Base-by-base conservation (phyloP, 2,888 invertebrate species). In the Ganaspis brasiliensis region DNA sequence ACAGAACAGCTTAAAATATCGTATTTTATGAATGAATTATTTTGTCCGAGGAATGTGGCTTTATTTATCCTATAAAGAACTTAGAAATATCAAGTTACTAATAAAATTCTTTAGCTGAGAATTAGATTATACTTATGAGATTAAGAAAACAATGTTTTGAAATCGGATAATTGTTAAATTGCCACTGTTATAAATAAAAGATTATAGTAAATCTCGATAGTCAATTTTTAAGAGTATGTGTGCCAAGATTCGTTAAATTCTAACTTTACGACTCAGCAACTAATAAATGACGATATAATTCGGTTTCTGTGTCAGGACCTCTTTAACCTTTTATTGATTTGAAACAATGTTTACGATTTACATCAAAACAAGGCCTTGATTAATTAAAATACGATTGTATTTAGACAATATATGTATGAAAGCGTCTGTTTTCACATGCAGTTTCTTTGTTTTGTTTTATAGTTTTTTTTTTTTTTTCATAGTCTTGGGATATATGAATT, bases 241-340 rank as follows among this genome's bases (percentile, higher is more conserved):
- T 63, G 40, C 37, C 63, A 63, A 37, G 37, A 37, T 63, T 14
- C 37, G 21, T 63, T 63, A 63, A 35, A 63, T 37, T 63, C 61
- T 63, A 40, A 63, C 61, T 63, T 63, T 19, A 63, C 37, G 37
- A 19, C 37, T 21, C 19, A 63, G 37, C 21, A 37, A 21, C 19
- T 63, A 63, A 63, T 40, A 63, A 63, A 35, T 31, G 37, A 21
- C 61, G 12, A 45, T 67, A 24, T 67, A 67, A 67, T 67, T 67
- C 67, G 24, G 67, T 67, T 67, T 67, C 67, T 67, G 5, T 67
- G 67, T 45, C 67, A 67, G 45, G 67, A 67, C 40, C 67, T 67
- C 26, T 45, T 67, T 67, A 67, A 45, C 67, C 45, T 45, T 67
- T 67, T 67, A 67, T 67, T 67, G 67, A 67, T 67, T 45, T 45